Conservation (phyloP, 2,797 vertebrate genomes). For the Intellagama lesueurii region DNA sequence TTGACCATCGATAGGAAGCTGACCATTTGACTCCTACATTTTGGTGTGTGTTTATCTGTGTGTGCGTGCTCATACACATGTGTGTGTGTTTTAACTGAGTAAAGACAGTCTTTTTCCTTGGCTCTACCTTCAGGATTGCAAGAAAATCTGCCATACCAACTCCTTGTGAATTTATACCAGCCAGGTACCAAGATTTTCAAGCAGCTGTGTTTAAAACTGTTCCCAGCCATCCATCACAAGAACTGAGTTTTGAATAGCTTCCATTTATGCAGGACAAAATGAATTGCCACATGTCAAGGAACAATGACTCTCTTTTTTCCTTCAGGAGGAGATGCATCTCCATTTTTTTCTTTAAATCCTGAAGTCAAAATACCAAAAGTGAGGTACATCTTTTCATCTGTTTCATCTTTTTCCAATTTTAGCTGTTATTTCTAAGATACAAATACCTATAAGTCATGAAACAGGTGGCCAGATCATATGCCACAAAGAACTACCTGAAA, state of each 20-base stretch:
- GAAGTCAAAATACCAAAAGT: background rate
- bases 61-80: background rate
- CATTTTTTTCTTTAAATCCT: no score
- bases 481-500: background rate
- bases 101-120: background rate
- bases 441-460: background rate
- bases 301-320: background rate
- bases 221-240: background rate
- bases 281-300: background rate
- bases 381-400: background rate
- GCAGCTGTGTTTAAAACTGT: background rate
- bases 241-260: background rate
- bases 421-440: background rate
- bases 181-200: conserved; percentile 4
- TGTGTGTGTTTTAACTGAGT: background rate
- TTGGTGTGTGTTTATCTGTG: background rate
- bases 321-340: background rate
- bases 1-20: no score
- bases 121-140: background rate
- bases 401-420: background rate
- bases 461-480: background rate
- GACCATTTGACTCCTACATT: no score
- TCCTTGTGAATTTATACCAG: background rate
- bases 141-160: background rate
- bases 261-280: background rate